Base-by-base conservation (phyloP, 2,113 vertebrate species). In the Nesogale talazaci region DNA sequence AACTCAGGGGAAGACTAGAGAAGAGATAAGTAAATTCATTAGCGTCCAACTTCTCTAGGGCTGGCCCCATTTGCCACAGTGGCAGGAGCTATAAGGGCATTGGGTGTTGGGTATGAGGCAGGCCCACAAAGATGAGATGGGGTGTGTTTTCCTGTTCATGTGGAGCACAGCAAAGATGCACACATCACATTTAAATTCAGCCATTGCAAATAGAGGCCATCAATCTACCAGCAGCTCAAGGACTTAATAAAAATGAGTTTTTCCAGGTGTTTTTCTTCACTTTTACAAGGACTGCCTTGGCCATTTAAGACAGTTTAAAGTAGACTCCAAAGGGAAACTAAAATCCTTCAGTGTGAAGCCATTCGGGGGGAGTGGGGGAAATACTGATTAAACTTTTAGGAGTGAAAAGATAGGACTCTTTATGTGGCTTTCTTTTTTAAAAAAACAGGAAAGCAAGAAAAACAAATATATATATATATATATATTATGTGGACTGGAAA, bases 201-300 rank as follows among this genome's bases (percentile, higher is more conserved):
- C 74, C 81, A 38, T 0, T 0, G 42, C 40, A 19, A 34, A 5
- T 1, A 29, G 29, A 72, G 46, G 34, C 42, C 36, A 17, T 42
- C 72, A 61, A 80, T 86, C 31, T 67, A 36, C 38, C 3, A 17
- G 46, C 36, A 89, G 63, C 65, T 78, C 63, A 63, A 65, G 42
- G 87, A 86, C 78, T 92, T 86, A 57, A 57, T 56, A 83, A 83
- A 83, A 76, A 90, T 59, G 40, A 91, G 59, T 42, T 29, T 74
- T 90, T 14, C 11, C 61, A 74, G 38, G 38, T 79, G 63, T 12
- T 61, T 19, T 19, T 7, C 36, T 94, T 85, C 40, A 19, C 27
- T 79, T 92, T 86, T 23, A 56, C 57, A 72, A 94, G 42, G 76
- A 72, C 40, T 4, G 25, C n/a, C 59, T 94, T 85, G 23, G 16